Conservation (phyloP, 2,113 vertebrate species). For the Scolopax mira region DNA sequence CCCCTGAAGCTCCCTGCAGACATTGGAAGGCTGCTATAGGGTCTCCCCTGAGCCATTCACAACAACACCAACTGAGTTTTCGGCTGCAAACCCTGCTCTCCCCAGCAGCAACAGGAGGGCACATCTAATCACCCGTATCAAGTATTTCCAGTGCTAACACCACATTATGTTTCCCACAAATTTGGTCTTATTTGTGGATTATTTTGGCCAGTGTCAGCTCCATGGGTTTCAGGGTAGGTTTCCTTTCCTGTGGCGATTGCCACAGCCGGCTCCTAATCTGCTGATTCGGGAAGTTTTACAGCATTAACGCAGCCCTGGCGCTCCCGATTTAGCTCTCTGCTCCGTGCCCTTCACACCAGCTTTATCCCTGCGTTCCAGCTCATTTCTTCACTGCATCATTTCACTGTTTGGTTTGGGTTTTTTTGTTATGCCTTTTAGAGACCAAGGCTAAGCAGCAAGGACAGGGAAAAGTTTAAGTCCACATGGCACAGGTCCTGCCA, state of each 20-base stretch:
- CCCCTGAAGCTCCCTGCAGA: too few relatives aligned
- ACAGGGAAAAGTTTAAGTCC: constrained; percentile 3
- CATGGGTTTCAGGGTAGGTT: constrained; percentile 4
- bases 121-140: neutral
- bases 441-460: neutral
- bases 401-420: neutral
- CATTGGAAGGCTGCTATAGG: too few relatives aligned
- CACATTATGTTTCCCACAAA: neutral
- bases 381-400: neutral
- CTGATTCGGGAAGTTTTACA: constrained; percentile 27
- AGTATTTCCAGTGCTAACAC: neutral
- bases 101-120: neutral
- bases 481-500: neutral
- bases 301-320: neutral
- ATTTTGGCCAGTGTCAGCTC: neutral
- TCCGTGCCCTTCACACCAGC: neutral
- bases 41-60: too few relatives aligned
- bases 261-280: constrained; percentile 23
- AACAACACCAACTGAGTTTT: neutral
- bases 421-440: neutral
- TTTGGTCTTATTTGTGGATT: neutral
- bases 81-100: neutral
- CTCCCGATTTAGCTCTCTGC: constrained; percentile 9
- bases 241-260: neutral
- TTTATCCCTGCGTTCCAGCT: neutral